These are phyloP conservation scores for Phymanthus crucifer DNA, from an alignment of 92 coral and sea anemone species.

Conservation along the genomic window DNA sequence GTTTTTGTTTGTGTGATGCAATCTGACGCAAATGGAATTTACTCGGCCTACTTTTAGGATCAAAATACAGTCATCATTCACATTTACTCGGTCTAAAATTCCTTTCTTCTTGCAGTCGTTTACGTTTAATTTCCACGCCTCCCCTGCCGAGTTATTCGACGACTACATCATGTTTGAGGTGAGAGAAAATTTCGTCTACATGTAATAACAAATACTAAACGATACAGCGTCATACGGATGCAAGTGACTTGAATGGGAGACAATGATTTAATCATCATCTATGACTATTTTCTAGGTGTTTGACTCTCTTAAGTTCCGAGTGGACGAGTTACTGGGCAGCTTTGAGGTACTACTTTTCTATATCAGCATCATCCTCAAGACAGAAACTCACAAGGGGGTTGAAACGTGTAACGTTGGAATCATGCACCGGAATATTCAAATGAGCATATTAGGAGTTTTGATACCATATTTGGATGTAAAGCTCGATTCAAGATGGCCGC, in stretches of 20 bases:
- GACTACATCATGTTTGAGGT: conserved; percentile 90
- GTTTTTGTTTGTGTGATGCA: no score
- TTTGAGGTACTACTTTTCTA: conserved; percentile 59
- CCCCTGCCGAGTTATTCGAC: conserved; percentile 89
- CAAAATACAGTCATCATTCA: not conserved
- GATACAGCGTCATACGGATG: no score
- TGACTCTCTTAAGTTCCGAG: conserved; percentile 59
- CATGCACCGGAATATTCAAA: no score
- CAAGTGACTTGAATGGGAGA: not conserved
- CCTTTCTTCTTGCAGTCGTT: conserved; percentile 56
- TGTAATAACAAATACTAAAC: no score
- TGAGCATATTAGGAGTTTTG: no score
- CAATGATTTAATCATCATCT: not conserved
- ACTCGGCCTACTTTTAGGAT: no score
- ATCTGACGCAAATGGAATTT: not conserved
- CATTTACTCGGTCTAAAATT: not conserved
- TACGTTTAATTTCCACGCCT: conserved; percentile 78
- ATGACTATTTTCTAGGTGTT: conserved; percentile 46
- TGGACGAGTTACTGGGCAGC: conserved; percentile 66
- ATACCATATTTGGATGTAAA: no score
- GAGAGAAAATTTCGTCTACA: not conserved
- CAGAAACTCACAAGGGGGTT: no score
- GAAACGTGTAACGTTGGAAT: no score
- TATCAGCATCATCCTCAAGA: not conserved
- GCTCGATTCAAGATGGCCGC: no score